Evolutionary conservation across 2,113 vertebrate species (phyloP), one percentile per base, ranked within the genome.

Genomic region (Apodemus sylvaticus): DNA sequence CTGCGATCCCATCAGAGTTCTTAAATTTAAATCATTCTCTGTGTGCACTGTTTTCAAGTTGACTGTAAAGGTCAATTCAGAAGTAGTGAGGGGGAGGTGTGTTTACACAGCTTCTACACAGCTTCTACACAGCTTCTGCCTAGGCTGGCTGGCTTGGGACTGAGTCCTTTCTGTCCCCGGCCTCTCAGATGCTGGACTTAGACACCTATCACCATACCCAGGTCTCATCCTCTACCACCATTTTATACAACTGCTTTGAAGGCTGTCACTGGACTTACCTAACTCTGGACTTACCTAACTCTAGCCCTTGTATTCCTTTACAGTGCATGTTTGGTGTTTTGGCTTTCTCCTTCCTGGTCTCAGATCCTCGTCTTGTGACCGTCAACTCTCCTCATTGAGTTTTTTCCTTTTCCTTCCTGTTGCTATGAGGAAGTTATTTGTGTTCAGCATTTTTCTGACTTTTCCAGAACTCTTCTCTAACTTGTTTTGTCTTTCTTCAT

Each of bases 401-500:
- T 13, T 11, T 22, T 62, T 89, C 22, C 36, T 0, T 94, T 53
- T 76, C 51, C 74, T 94, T 22, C 58, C 14, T 90, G 85, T 60
- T 74, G 17, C 14, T 89, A 2, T 62, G 34, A 92, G 42, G 76
- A 92, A 86, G 7, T 76, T 82, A 53, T 71, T 77, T 90, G 39
- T 14, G 79, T 83, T 48, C 74, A 87, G 60, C 22, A 83, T 73
- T 88, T 94, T 96, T 86, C 31, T 73, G 3, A 62, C 68, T 88
- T 87, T 85, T 53, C 13, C 31, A 70, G 31, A 79, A 76, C 60
- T 95, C 89, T 62, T 1, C 58, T n/a, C 42, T 3, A 81, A 88
- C 73, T 22, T 73, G 34, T 31, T 42, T 60, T 58, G 22, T 16
- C 12, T 36, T 42, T 29, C n/a, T 39, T 9, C 31, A 17, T 51